Conservation (phyloP, 2,113 vertebrate species). For the Triplophysa tibetana region DNA sequence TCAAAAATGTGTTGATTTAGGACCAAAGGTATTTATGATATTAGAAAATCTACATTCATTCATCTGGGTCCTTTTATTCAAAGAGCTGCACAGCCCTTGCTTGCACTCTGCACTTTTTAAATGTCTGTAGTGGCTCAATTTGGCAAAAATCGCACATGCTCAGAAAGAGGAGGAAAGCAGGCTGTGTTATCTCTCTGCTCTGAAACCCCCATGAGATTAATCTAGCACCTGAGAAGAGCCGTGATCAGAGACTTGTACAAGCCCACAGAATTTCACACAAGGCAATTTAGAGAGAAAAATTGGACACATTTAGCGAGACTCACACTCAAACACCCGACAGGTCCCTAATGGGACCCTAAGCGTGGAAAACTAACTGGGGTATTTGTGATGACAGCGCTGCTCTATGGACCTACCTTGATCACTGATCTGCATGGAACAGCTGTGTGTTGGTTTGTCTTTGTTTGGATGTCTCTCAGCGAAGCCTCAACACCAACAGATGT, state of each 20-base stretch:
- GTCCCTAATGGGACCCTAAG: conserved; percentile 28
- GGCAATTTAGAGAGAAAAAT: conserved; percentile 39
- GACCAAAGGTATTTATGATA: too few relatives aligned
- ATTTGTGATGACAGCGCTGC: conserved; percentile 2
- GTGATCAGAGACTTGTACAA: conserved; percentile 33
- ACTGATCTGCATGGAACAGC: conserved; percentile 18
- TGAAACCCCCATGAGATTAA: conserved; percentile 46
- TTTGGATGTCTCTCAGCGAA: neutral
- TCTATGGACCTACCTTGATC: conserved; percentile 28
- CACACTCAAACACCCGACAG: conserved; percentile 18
- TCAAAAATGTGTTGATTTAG: too few relatives aligned
- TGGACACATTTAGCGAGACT: conserved; percentile 28
- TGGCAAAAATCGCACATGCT: neutral
- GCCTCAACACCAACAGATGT: conserved; percentile 2
- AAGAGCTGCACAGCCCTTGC: neutral
- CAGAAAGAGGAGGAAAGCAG: neutral
- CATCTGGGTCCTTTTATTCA: too few relatives aligned
- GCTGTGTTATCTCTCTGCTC: conserved; percentile 15
- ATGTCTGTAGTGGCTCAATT: neutral
- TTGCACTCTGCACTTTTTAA: neutral
- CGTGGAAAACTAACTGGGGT: conserved; percentile 19
- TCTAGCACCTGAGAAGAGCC: conserved; percentile 27
- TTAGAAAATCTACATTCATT: too few relatives aligned
- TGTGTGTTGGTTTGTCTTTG: conserved; percentile 10
- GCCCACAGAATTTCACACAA: conserved; percentile 38